A percentile compares a stretch with the other conserved stretches of the same genome.
Conservation (phyloP, 2,113 vertebrate genomes). For the Ibidorhyncha struthersii region DNA sequence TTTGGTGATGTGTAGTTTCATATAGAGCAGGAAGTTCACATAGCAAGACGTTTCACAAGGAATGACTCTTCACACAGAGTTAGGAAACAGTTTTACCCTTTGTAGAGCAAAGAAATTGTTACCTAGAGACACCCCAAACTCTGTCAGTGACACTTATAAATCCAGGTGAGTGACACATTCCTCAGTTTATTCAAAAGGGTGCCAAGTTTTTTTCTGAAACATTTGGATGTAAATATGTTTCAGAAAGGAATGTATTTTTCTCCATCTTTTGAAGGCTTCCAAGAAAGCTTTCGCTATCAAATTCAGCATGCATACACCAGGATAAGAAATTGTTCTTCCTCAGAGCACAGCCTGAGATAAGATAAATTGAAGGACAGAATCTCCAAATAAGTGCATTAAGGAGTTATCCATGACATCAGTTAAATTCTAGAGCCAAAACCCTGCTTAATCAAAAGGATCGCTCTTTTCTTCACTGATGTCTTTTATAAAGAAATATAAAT, state of each 20-base stretch:
- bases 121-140: fast-evolving
- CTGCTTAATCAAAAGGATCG: background rate
- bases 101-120: background rate
- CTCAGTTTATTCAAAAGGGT: background rate
- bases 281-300: background rate
- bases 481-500: background rate
- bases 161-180: background rate
- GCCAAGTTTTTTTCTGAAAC: background rate
- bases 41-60: background rate
- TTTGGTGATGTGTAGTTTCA: background rate
- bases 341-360: background rate
- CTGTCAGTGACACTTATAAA: background rate
- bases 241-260: background rate
- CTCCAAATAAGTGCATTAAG: background rate
- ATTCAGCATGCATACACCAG: background rate
- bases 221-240: background rate
- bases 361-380: background rate
- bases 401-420: background rate
- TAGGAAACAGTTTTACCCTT: background rate
- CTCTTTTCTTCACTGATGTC: background rate
- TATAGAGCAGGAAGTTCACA: background rate
- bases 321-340: background rate
- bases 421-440: background rate
- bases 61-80: background rate
- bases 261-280: background rate